Evolutionary conservation across 2,888 invertebrate species (phyloP), one percentile per base, ranked within the genome.

Genomic region (Seladonia tumulorum): DNA sequence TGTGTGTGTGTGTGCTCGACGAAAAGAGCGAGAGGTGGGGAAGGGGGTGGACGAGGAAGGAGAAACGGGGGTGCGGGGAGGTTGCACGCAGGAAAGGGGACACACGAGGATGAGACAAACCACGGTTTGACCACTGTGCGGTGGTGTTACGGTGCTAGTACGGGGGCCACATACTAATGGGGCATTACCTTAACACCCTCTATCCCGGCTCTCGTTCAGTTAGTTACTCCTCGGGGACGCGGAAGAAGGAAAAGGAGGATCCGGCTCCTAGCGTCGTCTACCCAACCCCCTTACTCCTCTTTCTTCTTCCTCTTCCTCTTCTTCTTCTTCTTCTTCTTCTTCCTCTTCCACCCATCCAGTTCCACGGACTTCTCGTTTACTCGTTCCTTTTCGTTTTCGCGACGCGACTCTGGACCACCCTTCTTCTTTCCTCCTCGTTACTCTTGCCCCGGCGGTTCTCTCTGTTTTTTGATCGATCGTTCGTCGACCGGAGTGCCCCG

Each of bases 181-280:
- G 93, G 91, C 93, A 94, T 94, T 94, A 94, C 94, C 94, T 94
- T 94, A 94, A 94, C 94, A 92, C 94, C 94, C 94, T 94, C 93
- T 89, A 92, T 93, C 92, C 87, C 90, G 91, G 88, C 92, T 93
- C 93, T 93, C 94, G 93, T 94, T 93, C 94, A 92, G 94, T 94
- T 94, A 94, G 94, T 94, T 94, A 94, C 94, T 94, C 94, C 94
- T 93, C 90, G 90, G 94, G 94, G 94, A 90, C 87, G 88, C 76
- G 89, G 81, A 89, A 88, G 88, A 79, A 88, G 86, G 87, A 86
- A 83, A 86, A 81, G 81, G 85, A 81, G 75, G 68, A 66, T 75
- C 77, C 39, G 12, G 18, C 35, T 29, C 60, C 42, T 42, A 29
- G 14, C 22, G 8, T 7, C 72, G n/a, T 2, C 49, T 5, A 68